These are phyloP conservation scores for Cyphomyrus discorhynchus DNA, from an alignment of 2,113 vertebrate species.

Conservation along the genomic window DNA sequence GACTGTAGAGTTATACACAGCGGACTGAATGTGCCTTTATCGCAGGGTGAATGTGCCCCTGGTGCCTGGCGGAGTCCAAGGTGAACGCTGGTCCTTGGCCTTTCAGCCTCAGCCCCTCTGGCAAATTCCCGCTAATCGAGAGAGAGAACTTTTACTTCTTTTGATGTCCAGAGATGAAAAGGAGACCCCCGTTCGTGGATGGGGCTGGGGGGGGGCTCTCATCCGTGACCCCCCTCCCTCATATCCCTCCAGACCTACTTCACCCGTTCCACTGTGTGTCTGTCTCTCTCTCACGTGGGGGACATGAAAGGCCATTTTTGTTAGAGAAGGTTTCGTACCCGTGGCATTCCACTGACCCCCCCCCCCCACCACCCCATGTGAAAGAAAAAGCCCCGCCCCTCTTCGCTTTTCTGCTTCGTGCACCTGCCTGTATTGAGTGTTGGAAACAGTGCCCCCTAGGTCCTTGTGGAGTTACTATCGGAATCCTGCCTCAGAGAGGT, in stretches of 20 bases:
- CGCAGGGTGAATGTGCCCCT: not conserved
- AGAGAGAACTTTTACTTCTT: not conserved
- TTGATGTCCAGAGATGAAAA: slow-evolving; percentile 10
- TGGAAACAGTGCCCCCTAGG: not conserved
- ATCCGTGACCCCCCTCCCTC: not conserved
- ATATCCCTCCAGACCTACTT: not conserved
- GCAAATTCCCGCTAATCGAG: not conserved
- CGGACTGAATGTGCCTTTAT: slow-evolving; percentile 4
- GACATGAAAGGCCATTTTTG: slow-evolving; percentile 5
- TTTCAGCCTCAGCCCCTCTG: not conserved
- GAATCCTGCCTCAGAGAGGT: not conserved
- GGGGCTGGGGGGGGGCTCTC: not conserved
- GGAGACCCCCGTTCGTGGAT: not conserved
- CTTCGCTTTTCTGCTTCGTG: not conserved
- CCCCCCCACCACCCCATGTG: not conserved
- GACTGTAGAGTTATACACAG: not conserved
- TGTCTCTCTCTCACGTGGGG: not conserved
- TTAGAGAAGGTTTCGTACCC: not conserved
- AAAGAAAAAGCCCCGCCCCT: not conserved
- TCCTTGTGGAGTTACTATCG: not conserved
- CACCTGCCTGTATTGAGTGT: not conserved
- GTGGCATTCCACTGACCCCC: not conserved
- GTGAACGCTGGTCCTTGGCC: not conserved
- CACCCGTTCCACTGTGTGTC: not conserved
- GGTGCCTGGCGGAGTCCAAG: not conserved